These are phyloP conservation scores for Callithrix jacchus DNA, from an alignment of 2,113 vertebrate species.

Conservation along the genomic window DNA sequence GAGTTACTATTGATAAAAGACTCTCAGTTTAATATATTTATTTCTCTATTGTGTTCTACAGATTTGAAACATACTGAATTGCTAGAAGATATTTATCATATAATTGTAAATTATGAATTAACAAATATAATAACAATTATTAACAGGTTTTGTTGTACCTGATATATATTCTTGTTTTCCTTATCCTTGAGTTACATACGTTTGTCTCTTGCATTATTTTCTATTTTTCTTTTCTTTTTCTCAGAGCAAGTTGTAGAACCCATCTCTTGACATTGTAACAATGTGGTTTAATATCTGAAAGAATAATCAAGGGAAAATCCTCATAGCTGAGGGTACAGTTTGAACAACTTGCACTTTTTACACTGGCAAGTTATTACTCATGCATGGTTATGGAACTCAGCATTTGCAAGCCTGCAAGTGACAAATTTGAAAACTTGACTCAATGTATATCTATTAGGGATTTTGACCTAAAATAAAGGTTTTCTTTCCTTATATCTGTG, in stretches of 20 bases:
- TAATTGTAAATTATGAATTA: background rate
- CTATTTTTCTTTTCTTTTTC: background rate
- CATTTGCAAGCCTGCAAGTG: background rate
- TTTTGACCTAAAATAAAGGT: background rate
- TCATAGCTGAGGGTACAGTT: background rate
- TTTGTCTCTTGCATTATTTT: background rate
- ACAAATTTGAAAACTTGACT: background rate
- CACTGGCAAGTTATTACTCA: background rate
- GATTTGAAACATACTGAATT: background rate
- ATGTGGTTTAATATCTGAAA: background rate
- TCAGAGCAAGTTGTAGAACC: background rate
- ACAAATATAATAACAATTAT: background rate
- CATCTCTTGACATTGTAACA: background rate
- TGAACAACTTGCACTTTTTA: background rate
- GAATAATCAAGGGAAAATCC: background rate
- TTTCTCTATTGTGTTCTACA: background rate
- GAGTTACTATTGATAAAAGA: background rate
- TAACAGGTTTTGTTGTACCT: background rate
- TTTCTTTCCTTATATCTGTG: background rate
- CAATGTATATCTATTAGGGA: background rate
- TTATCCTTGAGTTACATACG: background rate
- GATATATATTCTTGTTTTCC: background rate
- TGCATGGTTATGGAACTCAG: background rate
- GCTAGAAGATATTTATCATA: background rate
- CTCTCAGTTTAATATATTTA: background rate